Percentiles rank a stretch among this genome's conserved stretches.
phyloP scores from a whole-genome alignment of 1,140 invertebrate genomes.

The Coenobita brevimanus region DNA sequence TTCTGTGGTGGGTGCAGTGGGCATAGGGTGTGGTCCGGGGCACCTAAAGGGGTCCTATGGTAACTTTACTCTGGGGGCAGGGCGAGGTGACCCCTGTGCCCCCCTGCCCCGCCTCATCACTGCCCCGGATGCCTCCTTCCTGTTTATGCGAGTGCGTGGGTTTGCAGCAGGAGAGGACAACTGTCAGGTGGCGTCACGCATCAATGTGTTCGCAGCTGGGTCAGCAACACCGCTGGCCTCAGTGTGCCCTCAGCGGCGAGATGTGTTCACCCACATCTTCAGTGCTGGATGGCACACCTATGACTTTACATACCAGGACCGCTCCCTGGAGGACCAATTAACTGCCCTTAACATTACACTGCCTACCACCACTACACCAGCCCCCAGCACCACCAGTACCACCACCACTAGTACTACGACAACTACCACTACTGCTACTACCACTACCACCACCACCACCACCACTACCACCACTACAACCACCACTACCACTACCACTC shows the following conservation, averaged over 20 bases:
- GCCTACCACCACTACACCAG: background rate
- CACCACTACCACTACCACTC: background rate
- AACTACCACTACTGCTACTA: too few relatives aligned
- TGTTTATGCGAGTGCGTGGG: conserved; percentile 62
- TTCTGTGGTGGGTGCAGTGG: conserved; percentile 31
- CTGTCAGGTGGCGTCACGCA: conserved; percentile 62
- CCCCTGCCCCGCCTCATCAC: conserved; percentile 59
- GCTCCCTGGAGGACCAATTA: background rate
- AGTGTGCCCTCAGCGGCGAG: conserved; percentile 65
- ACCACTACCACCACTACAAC: background rate
- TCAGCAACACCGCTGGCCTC: conserved; percentile 57
- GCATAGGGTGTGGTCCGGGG: background rate
- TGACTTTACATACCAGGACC: conserved; percentile 45
- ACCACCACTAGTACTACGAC: background rate
- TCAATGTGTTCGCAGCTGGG: conserved; percentile 64
- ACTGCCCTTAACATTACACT: too few relatives aligned
- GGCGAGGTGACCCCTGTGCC: conserved; percentile 61
- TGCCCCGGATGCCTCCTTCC: conserved; percentile 58
- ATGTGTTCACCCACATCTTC: conserved; percentile 62
- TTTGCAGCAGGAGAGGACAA: conserved; percentile 59
- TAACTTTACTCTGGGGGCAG: conserved; percentile 67
- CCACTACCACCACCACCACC: background rate
- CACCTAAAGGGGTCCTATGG: conserved; percentile 50
- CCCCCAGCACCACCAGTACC: background rate
- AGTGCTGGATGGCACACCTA: conserved; percentile 64